phyloP scores from a whole-genome alignment of 2,113 vertebrate species.

The Chloroceryle aenea region DNA sequence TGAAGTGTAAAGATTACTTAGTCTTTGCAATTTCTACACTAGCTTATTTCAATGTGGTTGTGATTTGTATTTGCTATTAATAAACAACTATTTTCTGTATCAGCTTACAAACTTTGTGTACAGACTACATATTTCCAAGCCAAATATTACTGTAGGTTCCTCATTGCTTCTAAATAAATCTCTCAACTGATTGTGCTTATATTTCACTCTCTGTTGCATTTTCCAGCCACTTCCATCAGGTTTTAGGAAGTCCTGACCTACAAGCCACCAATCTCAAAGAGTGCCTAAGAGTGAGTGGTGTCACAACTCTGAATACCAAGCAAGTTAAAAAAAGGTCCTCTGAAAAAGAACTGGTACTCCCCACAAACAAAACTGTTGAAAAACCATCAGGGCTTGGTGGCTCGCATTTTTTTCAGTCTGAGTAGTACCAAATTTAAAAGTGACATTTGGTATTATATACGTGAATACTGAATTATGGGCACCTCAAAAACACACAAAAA shows the following conservation, averaged over 20 bases:
- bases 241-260: not conserved
- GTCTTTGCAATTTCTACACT: not conserved
- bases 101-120: not conserved
- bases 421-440: slow-evolving; percentile 8
- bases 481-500: not conserved
- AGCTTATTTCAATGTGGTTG: not conserved
- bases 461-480: not conserved
- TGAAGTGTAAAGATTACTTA: not conserved
- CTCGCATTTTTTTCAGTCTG: not conserved
- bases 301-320: slow-evolving; percentile 34
- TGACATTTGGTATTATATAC: not conserved
- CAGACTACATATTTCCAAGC: not conserved
- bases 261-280: not conserved
- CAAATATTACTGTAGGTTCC: not conserved
- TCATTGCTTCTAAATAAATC: not conserved
- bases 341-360: not conserved
- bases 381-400: slow-evolving; percentile 11
- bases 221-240: not conserved
- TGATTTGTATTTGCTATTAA: not conserved
- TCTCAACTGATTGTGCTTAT: not conserved
- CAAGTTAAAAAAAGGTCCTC: slow-evolving; percentile 23
- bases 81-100: not conserved
- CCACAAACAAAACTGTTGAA: slow-evolving; percentile 27
- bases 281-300: not conserved
- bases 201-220: not conserved